A percentile compares a stretch with the other conserved stretches of the same genome.
Evolutionary conservation across 2,113 vertebrate species (phyloP).

Genomic region (Merops nubicus): DNA sequence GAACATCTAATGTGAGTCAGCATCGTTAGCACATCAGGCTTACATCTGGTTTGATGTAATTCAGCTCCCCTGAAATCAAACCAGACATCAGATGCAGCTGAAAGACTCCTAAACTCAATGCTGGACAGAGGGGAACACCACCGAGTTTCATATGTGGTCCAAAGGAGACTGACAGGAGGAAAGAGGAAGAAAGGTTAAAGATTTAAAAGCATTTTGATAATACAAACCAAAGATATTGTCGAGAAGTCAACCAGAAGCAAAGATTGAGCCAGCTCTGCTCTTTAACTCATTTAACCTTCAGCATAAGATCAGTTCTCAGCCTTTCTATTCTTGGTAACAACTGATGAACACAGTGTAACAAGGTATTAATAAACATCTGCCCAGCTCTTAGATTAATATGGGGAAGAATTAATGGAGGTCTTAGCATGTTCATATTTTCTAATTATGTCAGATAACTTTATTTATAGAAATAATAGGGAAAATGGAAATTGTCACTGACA

Average conservation of each 20-base stretch:
- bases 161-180: not conserved
- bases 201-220: not conserved
- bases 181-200: not conserved
- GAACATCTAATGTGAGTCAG: not conserved
- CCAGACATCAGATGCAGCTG: not conserved
- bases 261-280: not conserved
- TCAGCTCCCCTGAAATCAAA: not conserved
- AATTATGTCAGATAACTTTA: slow-evolving; percentile 65
- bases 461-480: slow-evolving; percentile 59
- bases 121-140: accelerated
- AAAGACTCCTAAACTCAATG: not conserved
- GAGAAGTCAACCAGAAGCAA: not conserved
- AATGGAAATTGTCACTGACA: slow-evolving; percentile 57
- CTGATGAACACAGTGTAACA: slow-evolving; percentile 26
- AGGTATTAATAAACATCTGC: slow-evolving; percentile 59
- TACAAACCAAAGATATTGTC: not conserved
- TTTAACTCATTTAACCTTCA: slow-evolving; percentile 42
- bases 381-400: slow-evolving; percentile 48
- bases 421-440: slow-evolving; percentile 61
- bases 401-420: slow-evolving; percentile 55
- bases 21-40: not conserved
- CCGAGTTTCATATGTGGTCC: not conserved
- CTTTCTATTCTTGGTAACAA: slow-evolving; percentile 46
- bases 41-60: too few species aligned
- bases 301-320: not conserved